These are phyloP conservation scores for Thunnus maccoyii DNA, from an alignment of 2,113 vertebrate species.

Conservation along the genomic window DNA sequence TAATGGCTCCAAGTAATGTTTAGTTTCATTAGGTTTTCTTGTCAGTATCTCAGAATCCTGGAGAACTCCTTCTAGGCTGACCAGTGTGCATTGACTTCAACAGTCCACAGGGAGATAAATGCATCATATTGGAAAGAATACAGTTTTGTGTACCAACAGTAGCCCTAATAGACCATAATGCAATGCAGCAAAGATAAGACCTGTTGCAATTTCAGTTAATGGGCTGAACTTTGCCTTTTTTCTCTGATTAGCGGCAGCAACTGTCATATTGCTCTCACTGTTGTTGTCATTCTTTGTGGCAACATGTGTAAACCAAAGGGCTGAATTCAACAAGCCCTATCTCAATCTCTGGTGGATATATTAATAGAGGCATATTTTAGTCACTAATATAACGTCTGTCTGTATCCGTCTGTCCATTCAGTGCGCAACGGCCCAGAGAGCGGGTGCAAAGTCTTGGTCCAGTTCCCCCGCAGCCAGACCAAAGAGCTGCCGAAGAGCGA, in stretches of 20 bases:
- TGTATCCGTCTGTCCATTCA: slow-evolving; percentile 62
- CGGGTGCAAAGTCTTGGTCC: slow-evolving; percentile 95
- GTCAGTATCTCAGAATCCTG: not conserved
- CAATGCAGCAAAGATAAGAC: not conserved
- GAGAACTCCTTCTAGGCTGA: not conserved
- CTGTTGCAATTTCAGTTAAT: not conserved
- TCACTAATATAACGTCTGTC: not conserved
- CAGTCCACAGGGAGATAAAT: not conserved
- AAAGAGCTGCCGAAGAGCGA: slow-evolving; percentile 95
- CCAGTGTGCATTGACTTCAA: not conserved
- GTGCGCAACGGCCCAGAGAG: slow-evolving; percentile 97
- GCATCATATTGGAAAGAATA: too few relatives aligned
- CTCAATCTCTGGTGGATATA: not conserved
- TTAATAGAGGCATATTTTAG: not conserved
- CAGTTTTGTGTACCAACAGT: not conserved
- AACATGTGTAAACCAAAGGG: not conserved
- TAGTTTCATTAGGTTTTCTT: not conserved
- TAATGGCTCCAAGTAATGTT: not conserved
- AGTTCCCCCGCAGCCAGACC: slow-evolving; percentile 93
- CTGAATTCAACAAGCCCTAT: not conserved
- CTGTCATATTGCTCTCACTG: not conserved
- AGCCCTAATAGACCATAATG: not conserved
- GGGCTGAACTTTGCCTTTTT: not conserved
- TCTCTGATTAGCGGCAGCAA: too few relatives aligned
- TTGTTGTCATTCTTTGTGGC: not conserved